Evolutionary conservation across 2,888 invertebrate genomes (phyloP).

Genomic region (Apodemia duryi): DNA sequence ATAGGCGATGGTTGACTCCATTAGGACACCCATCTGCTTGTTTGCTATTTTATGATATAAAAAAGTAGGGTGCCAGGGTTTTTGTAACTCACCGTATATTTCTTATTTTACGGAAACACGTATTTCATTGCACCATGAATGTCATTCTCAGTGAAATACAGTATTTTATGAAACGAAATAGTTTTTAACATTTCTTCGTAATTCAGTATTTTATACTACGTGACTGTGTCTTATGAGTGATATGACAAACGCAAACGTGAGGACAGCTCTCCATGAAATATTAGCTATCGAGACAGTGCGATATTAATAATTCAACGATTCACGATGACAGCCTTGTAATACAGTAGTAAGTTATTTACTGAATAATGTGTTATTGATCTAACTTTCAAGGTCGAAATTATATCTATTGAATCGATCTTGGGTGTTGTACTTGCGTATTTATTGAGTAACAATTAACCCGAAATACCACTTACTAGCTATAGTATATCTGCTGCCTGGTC

Average conservation of each 20-base stretch:
- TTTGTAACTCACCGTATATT: no score
- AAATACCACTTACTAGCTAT: no score
- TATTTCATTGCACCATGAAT: no score
- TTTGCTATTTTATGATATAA: no score
- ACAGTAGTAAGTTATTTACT: neutral
- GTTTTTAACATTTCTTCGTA: neutral
- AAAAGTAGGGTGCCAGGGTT: no score
- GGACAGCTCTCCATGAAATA: neutral
- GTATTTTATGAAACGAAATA: neutral
- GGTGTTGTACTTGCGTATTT: no score
- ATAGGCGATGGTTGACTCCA: no score
- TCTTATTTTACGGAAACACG: no score
- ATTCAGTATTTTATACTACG: constrained; percentile 8
- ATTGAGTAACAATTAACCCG: no score
- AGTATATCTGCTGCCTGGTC: no score
- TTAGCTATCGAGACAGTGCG: constrained; percentile 2
- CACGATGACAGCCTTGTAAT: neutral
- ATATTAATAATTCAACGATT: constrained; percentile 11
- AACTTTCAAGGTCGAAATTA: neutral
- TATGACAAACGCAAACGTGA: constrained; percentile 1
- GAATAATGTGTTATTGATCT: neutral
- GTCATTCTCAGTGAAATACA: no score
- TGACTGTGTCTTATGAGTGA: neutral
- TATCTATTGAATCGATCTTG: neutral
- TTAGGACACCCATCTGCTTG: no score